Percentiles rank a stretch among this genome's conserved stretches.
phyloP scores from a whole-genome alignment of 2,113 vertebrate species.

The Rattus norvegicus region DNA sequence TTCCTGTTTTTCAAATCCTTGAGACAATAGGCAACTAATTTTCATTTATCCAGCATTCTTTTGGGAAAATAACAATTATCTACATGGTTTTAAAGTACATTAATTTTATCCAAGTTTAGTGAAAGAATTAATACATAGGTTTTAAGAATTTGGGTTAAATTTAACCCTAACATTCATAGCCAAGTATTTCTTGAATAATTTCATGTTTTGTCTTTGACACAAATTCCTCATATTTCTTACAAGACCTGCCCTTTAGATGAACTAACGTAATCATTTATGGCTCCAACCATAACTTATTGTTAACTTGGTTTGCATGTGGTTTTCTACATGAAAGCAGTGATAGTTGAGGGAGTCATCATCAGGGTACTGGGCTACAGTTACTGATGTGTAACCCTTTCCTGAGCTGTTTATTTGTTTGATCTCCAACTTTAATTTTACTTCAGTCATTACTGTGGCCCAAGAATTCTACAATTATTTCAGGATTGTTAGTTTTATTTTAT shows the following conservation, averaged over 20 bases:
- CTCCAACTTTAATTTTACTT: neutral
- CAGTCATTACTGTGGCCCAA: neutral
- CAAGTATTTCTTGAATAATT: neutral
- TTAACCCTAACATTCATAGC: neutral
- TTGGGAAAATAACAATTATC: neutral
- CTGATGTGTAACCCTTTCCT: neutral
- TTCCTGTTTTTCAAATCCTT: neutral
- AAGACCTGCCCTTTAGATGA: neutral
- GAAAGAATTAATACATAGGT: neutral
- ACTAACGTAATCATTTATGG: neutral
- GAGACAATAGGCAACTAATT: neutral
- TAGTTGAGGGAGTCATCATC: neutral
- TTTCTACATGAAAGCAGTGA: neutral
- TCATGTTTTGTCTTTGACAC: neutral
- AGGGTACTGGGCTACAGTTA: neutral
- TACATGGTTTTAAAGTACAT: neutral
- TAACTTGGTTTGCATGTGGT: neutral
- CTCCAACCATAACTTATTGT: neutral
- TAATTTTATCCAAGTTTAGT: neutral
- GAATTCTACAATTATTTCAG: neutral
- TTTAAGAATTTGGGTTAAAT: neutral
- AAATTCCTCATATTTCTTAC: neutral
- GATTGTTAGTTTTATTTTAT: neutral
- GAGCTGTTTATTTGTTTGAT: neutral
- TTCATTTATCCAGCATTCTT: neutral